Evolutionary conservation across 2,113 vertebrate genomes (phyloP).

Genomic region (Eudyptes chrysolophus): DNA sequence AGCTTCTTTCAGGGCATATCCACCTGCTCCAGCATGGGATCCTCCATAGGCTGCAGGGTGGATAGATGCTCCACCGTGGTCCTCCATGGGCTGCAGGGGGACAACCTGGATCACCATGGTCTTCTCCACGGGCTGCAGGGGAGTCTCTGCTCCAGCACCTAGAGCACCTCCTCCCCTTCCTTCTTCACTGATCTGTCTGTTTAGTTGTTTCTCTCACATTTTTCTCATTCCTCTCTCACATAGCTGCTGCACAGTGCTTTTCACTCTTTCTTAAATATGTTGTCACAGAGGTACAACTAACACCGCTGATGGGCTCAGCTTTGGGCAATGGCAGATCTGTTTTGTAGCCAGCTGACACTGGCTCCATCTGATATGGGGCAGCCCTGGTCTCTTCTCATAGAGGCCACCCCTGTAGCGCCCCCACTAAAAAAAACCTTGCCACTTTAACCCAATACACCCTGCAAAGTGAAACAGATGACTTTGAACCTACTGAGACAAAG

Average conservation of each 20-base stretch:
- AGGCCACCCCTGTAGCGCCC: not conserved
- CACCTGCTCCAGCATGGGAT: not conserved
- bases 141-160: too few species aligned
- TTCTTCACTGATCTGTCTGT: not conserved
- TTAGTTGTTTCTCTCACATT: not conserved
- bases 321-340: not conserved
- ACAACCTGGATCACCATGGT: not conserved
- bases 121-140: not conserved
- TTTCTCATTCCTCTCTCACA: not conserved
- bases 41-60: fast-evolving
- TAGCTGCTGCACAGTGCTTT: not conserved
- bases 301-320: fast-evolving
- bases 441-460: not conserved
- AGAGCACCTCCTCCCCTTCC: fast-evolving
- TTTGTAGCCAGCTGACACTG: not conserved
- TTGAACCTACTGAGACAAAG: not conserved
- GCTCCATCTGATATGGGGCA: not conserved
- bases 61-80: not conserved
- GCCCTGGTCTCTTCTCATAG: not conserved
- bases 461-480: not conserved
- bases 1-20: not conserved
- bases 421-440: not conserved
- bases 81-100: not conserved
- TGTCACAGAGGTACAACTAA: not conserved
- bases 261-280: not conserved